phyloP scores from a whole-genome alignment of 2,888 invertebrate species.

The Carpatolechia fugitivella region DNA sequence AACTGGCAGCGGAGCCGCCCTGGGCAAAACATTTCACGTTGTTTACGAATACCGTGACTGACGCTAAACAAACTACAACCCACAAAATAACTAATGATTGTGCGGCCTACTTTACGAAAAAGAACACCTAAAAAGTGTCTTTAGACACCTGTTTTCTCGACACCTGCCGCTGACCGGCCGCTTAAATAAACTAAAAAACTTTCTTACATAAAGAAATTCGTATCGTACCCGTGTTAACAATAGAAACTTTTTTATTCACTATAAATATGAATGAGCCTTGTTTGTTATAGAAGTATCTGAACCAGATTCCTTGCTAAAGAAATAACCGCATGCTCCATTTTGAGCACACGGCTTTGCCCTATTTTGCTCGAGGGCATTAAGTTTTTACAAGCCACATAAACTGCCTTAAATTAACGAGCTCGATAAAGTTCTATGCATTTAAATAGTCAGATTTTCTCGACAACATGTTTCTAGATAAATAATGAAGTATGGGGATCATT shows the following conservation, averaged over 20 bases:
- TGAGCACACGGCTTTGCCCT: neutral
- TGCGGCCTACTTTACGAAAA: conserved; percentile 46
- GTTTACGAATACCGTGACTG: conserved; percentile 66
- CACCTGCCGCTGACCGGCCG: conserved; percentile 67
- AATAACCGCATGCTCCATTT: conserved; percentile 11
- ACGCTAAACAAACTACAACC: conserved; percentile 68
- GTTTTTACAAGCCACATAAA: conserved; percentile 13
- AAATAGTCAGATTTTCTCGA: conserved; percentile 30
- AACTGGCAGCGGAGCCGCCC: conserved; percentile 47
- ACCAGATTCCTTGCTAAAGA: conserved; percentile 7
- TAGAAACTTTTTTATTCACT: conserved; percentile 32
- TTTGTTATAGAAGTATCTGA: conserved; percentile 17
- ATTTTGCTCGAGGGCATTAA: conserved; percentile 3
- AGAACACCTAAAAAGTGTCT: conserved; percentile 43
- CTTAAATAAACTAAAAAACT: conserved; percentile 44
- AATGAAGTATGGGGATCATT: conserved; percentile 50
- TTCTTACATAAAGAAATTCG: conserved; percentile 35
- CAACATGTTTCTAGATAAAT: conserved; percentile 34
- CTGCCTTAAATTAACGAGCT: conserved; percentile 13
- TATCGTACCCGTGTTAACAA: conserved; percentile 48
- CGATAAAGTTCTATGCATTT: conserved; percentile 23
- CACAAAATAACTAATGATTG: conserved; percentile 48
- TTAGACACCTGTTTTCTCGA: conserved; percentile 54
- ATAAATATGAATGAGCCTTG: conserved; percentile 33
- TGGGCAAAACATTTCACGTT: conserved; percentile 45